Base-by-base conservation (phyloP, 2,888 invertebrate genomes). In the Reticulitermes lucifugus region DNA sequence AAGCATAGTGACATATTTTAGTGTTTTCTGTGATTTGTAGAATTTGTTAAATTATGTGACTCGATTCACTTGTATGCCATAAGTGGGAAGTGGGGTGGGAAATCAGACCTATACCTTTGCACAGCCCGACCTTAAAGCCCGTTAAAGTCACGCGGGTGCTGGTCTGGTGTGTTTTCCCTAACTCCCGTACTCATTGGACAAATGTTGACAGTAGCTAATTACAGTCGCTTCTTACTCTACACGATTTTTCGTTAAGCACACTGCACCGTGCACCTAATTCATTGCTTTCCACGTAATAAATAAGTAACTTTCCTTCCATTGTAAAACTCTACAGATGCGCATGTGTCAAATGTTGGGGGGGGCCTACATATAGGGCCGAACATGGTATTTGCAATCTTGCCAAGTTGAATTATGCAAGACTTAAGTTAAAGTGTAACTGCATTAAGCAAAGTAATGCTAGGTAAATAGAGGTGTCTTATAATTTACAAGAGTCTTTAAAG, bases 261-360 rank as follows among this genome's bases (percentile, higher is more conserved):
- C 65, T 65, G 6, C 5, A 65, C n/a, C 25, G 18, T 55, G 55
- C 18, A 18, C 2, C 14, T 12, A 14, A 5, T 18, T 55, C 55
- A 18, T 55, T 18, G n/a, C 14, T n/a, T 6, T n/a, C 55, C 55
- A 22, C 14, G 22, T 79, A 51, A 22, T 79, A 55, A 79, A 55
- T 55, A 79, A 79, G n/a, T 55, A 79, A 79, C 51, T 51, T 25
- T 51, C 25, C n/a, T 55, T 79, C 79, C 7, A 55, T 55, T 79
- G 29, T 51, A 79, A 79, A 79, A 51, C 55, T 79, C 25, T 79
- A 14, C 51, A 51, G 55, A 55, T 55, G 55, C 2, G 4, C 18
- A 18, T 35, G 35, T 4, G 4, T 35, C 35, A 35, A 35, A 35
- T 55, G 55, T 12, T 4, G 18, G 18, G 4, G 25, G 7, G 65